Evolutionary conservation across 2,113 vertebrate species (phyloP), one percentile per base, ranked within the genome.

Genomic region (Tetraodon nigroviridis): DNA sequence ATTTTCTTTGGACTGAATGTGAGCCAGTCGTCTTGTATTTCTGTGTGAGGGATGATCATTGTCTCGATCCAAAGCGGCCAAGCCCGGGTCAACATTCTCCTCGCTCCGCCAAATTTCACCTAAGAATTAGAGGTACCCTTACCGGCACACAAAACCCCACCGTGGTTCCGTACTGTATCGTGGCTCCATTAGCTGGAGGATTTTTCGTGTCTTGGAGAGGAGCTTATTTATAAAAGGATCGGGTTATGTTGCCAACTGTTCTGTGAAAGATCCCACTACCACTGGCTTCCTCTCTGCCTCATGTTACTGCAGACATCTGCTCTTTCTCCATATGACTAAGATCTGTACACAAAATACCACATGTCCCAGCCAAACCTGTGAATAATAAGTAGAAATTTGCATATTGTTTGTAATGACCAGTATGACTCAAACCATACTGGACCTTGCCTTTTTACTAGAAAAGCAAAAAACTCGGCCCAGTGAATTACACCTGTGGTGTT

Each of bases 121-220:
- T 12, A 44, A 71, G 59, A 76, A 78, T 86, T 79, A 56, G 73
- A 83, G 84, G 75, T 59, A 51, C 58, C 60, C 58, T 62, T 1
- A 55, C 61, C 17, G 73, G 71, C 46, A 66, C 59, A 69, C 60
- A 51, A 69, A 21, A 50, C 79, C 44, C 55, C 61, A 41, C 41
- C 51, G 51, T 42, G 32, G 8, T 44, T 45, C 67, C 50, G 48
- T n/a, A 24, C 74, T 78, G 22, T 37, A 53, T 78, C 70, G 6
- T 73, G 71, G 53, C 81, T 67, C 56, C 55, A 78, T 29, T 27
- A 18, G 58, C 67, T 70, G 55, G 63, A 45, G 74, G 79, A 11
- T 37, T 37, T 27, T 27, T 27, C 24, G 7, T 27, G 24, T 4
- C 10, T 37, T 37, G 1, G 11, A 8, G 32, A 11, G 12, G 32